These are phyloP conservation scores for Craniophora ligustri DNA, from an alignment of 2,888 invertebrate genomes.

Conservation along the genomic window DNA sequence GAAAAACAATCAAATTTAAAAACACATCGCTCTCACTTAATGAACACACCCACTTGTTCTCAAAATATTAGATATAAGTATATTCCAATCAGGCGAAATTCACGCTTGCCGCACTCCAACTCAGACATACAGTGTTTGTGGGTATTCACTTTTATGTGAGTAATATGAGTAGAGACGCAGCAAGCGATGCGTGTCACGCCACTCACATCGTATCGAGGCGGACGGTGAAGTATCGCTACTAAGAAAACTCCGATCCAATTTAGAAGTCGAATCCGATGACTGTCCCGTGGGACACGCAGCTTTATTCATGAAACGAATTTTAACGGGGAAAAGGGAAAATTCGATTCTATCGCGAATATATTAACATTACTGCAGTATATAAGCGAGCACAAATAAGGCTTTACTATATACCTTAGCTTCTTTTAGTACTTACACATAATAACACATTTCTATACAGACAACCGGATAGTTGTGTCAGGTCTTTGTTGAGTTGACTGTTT, in stretches of 20 bases:
- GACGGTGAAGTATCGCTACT: conserved; percentile 74
- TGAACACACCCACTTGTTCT: conserved; percentile 21
- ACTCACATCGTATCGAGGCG: conserved; percentile 57
- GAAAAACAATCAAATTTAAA: conserved; percentile 2
- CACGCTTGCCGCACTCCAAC: conserved; percentile 39
- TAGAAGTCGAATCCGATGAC: conserved; percentile 77
- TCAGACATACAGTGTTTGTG: conserved; percentile 29
- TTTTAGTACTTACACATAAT: background rate
- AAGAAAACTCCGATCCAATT: conserved; percentile 81
- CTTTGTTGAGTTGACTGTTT: background rate
- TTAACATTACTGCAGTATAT: conserved; percentile 49
- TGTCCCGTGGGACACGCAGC: conserved; percentile 74
- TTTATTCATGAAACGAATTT: conserved; percentile 80
- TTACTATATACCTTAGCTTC: conserved; percentile 20
- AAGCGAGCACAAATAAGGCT: conserved; percentile 17
- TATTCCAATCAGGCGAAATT: conserved; percentile 49
- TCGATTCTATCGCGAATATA: conserved; percentile 66
- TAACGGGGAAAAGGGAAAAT: conserved; percentile 68
- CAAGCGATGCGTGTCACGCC: conserved; percentile 56
- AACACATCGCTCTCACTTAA: conserved; percentile 9
- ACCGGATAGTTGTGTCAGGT: background rate
- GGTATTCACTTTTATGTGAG: conserved; percentile 44
- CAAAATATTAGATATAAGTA: conserved; percentile 33
- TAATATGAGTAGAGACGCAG: conserved; percentile 42
- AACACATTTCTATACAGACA: background rate